Evolutionary conservation across 1,140 invertebrate species (phyloP).

Genomic region (Solenopsis fugax): DNA sequence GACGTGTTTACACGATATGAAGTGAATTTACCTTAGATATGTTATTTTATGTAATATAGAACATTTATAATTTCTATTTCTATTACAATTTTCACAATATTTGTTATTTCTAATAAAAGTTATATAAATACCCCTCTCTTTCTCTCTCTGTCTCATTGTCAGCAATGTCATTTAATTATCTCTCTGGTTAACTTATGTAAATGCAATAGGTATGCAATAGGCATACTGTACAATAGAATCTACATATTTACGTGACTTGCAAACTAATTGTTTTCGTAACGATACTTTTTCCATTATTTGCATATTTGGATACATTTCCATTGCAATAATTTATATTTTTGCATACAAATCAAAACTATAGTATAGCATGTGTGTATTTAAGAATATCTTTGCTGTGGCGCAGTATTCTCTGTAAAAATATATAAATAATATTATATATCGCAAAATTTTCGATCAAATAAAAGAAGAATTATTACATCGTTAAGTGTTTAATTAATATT

Average conservation of each 20-base stretch:
- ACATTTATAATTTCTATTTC: not conserved
- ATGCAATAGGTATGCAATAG: conserved; percentile 49
- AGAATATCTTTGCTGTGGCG: not conserved
- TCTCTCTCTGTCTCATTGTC: not conserved
- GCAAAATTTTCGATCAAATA: not conserved
- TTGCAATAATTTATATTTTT: not conserved
- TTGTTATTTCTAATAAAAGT: not conserved
- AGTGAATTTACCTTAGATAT: conserved; percentile 14
- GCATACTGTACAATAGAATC: not conserved
- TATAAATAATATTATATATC: not conserved
- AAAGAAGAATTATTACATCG: not conserved
- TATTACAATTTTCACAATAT: not conserved
- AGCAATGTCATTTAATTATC: not conserved
- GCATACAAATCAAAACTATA: not conserved
- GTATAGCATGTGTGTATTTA: not conserved
- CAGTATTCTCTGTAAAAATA: not conserved
- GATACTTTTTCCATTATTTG: not conserved
- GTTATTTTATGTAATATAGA: not conserved
- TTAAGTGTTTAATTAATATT: not conserved
- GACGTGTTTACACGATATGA: not conserved
- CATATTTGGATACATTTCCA: not conserved
- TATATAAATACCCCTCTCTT: not conserved
- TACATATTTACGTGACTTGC: conserved; percentile 10
- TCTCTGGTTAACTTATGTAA: conserved; percentile 1
- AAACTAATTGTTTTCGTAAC: not conserved